These are phyloP conservation scores for Tethea ocularis DNA, from an alignment of 2,888 invertebrate genomes.

Conservation along the genomic window DNA sequence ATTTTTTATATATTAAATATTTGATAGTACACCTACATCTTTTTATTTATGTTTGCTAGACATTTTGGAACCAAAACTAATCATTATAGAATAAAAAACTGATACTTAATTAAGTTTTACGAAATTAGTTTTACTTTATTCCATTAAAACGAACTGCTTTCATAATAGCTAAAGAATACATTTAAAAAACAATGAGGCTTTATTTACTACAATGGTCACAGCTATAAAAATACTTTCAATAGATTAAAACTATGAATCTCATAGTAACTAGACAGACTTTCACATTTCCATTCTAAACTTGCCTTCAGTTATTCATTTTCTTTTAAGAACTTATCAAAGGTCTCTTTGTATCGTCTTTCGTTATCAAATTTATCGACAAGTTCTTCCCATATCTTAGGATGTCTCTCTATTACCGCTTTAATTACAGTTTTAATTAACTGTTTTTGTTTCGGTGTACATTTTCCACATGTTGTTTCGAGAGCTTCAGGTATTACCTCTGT, in stretches of 20 bases:
- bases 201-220: too few species aligned
- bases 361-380: conserved; percentile 88
- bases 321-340: conserved; percentile 80
- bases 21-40: not conserved
- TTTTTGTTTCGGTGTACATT: conserved; percentile 87
- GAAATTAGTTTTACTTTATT: not conserved
- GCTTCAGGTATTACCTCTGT: conserved; percentile 88
- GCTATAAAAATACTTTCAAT: not conserved
- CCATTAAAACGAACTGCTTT: not conserved
- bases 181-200: too few species aligned
- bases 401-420: conserved; percentile 85
- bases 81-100: not conserved
- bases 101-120: not conserved
- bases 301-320: conserved; percentile 47
- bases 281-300: not conserved
- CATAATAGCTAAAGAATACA: too few species aligned
- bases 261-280: not conserved
- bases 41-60: not conserved
- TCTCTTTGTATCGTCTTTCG: conserved; percentile 83
- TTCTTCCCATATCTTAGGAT: conserved; percentile 86
- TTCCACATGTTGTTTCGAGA: conserved; percentile 86
- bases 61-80: not conserved
- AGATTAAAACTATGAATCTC: not conserved
- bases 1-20: not conserved
- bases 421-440: conserved; percentile 84